Conservation (phyloP, 2,888 invertebrate genomes). For the Caenorhabditis sp. region DNA sequence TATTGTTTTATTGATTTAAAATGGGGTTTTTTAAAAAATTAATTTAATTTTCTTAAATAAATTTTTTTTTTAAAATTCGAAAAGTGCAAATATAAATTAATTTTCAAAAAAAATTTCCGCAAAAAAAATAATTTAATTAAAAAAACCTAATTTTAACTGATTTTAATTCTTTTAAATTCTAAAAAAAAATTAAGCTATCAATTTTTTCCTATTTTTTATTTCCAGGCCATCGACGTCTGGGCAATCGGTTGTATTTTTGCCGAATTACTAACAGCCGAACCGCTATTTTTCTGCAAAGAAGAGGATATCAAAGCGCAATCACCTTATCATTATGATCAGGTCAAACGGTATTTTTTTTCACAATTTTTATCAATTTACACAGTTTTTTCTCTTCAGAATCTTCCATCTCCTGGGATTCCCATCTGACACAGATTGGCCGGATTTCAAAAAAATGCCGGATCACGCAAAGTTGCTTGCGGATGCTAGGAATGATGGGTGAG, state of each 20-base stretch:
- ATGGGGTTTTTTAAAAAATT: neutral
- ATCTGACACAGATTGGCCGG: slow-evolving; percentile 78
- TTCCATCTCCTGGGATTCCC: slow-evolving; percentile 99
- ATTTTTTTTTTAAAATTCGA: too few species aligned
- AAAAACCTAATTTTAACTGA: too few species aligned
- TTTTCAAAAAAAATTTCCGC: too few species aligned
- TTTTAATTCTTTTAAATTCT: too few species aligned
- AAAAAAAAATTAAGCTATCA: too few species aligned
- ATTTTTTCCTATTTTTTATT: too few species aligned
- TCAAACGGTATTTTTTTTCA: slow-evolving; percentile 85
- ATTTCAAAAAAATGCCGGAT: slow-evolving; percentile 91
- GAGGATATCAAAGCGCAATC: slow-evolving; percentile 99
- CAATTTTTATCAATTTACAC: neutral
- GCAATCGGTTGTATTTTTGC: slow-evolving; percentile 93
- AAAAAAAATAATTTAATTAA: too few species aligned
- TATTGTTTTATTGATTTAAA: neutral
- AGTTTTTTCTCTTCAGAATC: slow-evolving; percentile 86
- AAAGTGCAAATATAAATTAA: too few species aligned
- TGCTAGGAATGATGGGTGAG: slow-evolving; percentile 89
- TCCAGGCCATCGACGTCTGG: slow-evolving; percentile 83
- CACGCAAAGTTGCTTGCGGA: slow-evolving; percentile 96
- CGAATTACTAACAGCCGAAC: slow-evolving; percentile 97
- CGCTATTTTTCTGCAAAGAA: slow-evolving; percentile 98
- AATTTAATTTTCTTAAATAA: too few species aligned
- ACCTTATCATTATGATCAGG: slow-evolving; percentile 96